Conservation (phyloP, 35 echinoderm and acorn worm species). For the Patiria miniata region DNA sequence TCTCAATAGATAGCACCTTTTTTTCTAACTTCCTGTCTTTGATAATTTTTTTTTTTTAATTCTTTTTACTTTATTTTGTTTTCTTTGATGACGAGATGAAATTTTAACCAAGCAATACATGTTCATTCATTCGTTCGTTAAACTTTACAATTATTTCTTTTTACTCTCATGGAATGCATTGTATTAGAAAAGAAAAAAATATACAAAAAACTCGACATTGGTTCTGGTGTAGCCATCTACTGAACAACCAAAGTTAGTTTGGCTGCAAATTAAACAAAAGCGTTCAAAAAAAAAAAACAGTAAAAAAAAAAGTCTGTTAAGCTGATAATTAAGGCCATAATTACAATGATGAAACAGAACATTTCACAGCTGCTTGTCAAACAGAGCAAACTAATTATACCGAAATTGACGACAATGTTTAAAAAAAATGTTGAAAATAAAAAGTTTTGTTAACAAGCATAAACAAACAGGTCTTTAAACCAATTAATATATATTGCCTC, state of each 20-base stretch:
- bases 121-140: not conserved
- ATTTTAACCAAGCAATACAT: not conserved
- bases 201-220: too few species aligned
- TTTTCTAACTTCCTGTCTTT: not conserved
- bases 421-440: too few species aligned
- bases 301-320: not conserved
- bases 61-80: not conserved
- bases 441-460: too few species aligned
- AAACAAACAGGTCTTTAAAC: not conserved
- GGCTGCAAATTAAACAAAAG: not conserved
- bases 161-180: not conserved
- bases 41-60: not conserved
- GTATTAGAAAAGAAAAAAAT: not conserved
- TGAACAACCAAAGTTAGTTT: not conserved
- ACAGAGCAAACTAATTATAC: too few species aligned
- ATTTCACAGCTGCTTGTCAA: not conserved
- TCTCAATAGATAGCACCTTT: constrained; percentile 20
- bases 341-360: constrained; percentile 1
- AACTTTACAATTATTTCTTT: not conserved
- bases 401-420: too few species aligned
- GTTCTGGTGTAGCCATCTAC: not conserved
- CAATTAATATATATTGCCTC: constrained; percentile 10
- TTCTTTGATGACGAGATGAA: not conserved
- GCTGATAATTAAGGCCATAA: constrained; percentile 11
- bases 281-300: too few species aligned